Evolutionary conservation across 2,888 invertebrate genomes (phyloP).

Genomic region (Phortica magna): DNA sequence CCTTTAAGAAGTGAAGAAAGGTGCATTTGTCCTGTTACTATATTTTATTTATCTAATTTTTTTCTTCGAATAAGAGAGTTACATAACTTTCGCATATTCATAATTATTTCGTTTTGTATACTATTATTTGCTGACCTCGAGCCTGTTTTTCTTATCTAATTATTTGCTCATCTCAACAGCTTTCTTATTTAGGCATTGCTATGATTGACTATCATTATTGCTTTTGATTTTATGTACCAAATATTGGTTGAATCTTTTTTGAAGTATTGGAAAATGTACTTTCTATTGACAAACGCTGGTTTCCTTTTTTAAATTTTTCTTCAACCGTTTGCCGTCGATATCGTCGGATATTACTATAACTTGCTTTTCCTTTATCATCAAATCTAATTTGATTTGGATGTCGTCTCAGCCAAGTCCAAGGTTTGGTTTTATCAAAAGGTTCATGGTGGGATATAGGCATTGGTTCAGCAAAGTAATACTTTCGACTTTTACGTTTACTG

Average conservation of each 20-base stretch:
- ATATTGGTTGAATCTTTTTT: background rate
- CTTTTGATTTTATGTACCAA: background rate
- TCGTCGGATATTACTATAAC: background rate
- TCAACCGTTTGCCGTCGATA: background rate
- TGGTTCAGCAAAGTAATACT: background rate
- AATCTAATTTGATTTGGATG: background rate
- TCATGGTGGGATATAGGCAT: background rate
- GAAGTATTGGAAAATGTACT: background rate
- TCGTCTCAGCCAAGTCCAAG: background rate
- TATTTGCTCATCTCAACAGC: too few species aligned
- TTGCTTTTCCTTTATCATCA: background rate
- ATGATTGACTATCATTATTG: background rate
- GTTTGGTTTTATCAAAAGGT: background rate
- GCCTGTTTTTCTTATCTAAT: too few species aligned
- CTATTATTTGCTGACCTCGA: too few species aligned
- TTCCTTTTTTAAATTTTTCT: background rate
- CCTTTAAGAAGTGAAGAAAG: too few species aligned
- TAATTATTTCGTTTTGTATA: too few species aligned
- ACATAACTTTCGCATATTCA: too few species aligned
- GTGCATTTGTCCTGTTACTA: too few species aligned
- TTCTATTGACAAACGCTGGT: background rate
- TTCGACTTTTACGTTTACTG: too few species aligned
- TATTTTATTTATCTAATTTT: too few species aligned
- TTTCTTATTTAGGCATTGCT: too few species aligned
- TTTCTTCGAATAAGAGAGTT: too few species aligned